Evolutionary conservation across 37 sponge, comb jelly and placozoan genomes (phyloP), one percentile per base, ranked within the genome.

Genomic region (Cladorhizidae sp.): DNA sequence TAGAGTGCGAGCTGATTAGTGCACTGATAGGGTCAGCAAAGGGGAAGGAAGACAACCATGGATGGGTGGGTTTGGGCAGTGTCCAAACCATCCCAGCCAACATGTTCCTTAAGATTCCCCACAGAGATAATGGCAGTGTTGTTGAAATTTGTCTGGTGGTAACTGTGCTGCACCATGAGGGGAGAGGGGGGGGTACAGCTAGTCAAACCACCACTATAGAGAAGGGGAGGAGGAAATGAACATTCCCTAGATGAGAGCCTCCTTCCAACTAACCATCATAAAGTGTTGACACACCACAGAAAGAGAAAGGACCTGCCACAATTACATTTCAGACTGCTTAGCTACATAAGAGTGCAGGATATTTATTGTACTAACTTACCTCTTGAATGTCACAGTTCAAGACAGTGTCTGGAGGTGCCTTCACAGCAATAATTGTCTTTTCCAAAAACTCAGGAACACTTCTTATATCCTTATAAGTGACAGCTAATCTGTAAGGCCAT

Each of bases 321-420:
- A 45, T 5, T 45, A 9, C 9, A 45, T 45, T 9, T 45, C 49
- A 9, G 49, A 45, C 9, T 45, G 9, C 49, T 45, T 12, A 45
- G 5, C 12, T 2, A 58, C 59, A 58, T 58, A 58, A 6, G 26
- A 41, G n/a, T n/a, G n/a, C n/a, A n/a, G n/a, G n/a, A n/a, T 14
- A 32, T 5, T 3, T 14, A 21, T 18, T 32, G 31, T 65, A 23
- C 22, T 1, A 5, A 33, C 74, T 74, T 52, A 74, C 83, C 64
- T 81, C 77, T 20, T 86, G 63, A 33, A 37, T 51, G 20, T 92
- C 85, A 80, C 77, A 82, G 31, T 89, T 87, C 58, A 95, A 64
- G 2, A 75, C 65, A 15, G 96, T 95, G 22, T 95, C 94, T 6
- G 84, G 80, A 25, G 96, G 94, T 20, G 96, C 96, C 36, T 95